phyloP scores from a whole-genome alignment of 2,888 invertebrate species.

The Cephus pygmeus region DNA sequence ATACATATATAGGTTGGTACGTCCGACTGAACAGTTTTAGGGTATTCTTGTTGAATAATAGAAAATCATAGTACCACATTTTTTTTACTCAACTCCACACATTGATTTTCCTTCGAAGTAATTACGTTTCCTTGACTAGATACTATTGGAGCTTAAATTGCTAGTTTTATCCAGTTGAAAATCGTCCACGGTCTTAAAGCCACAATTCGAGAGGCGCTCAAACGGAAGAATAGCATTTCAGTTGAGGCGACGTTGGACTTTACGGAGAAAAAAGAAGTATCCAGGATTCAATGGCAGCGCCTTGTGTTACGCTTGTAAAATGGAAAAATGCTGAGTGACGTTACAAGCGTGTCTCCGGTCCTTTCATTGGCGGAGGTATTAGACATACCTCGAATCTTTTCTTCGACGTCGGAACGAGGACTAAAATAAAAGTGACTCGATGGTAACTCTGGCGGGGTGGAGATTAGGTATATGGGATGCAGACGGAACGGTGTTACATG shows the following conservation, averaged over 20 bases:
- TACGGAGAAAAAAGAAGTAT: neutral
- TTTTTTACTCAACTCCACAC: neutral
- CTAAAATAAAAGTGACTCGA: slow-evolving; percentile 20
- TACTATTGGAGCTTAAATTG: neutral
- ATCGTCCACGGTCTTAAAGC: neutral
- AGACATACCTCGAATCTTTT: slow-evolving; percentile 2
- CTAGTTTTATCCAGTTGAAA: neutral
- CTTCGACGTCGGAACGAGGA: slow-evolving; percentile 13
- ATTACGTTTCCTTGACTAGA: neutral
- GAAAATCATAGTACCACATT: neutral
- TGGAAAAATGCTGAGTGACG: neutral
- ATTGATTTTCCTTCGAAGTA: neutral
- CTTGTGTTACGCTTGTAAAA: neutral
- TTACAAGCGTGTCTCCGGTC: neutral
- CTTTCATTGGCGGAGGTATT: slow-evolving; percentile 7
- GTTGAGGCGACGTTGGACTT: neutral
- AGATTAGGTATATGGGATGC: neutral
- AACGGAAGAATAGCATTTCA: neutral
- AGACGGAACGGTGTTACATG: slow-evolving; percentile 13
- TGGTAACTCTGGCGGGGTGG: slow-evolving; percentile 13
- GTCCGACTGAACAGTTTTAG: neutral
- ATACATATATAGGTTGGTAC: neutral
- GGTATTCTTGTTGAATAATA: neutral
- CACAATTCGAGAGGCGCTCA: neutral
- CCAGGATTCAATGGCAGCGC: neutral